Evolutionary conservation across 2,797 vertebrate genomes (phyloP), one percentile per base, ranked within the genome.

Genomic region (Acrossocheilus wenchowensis): DNA sequence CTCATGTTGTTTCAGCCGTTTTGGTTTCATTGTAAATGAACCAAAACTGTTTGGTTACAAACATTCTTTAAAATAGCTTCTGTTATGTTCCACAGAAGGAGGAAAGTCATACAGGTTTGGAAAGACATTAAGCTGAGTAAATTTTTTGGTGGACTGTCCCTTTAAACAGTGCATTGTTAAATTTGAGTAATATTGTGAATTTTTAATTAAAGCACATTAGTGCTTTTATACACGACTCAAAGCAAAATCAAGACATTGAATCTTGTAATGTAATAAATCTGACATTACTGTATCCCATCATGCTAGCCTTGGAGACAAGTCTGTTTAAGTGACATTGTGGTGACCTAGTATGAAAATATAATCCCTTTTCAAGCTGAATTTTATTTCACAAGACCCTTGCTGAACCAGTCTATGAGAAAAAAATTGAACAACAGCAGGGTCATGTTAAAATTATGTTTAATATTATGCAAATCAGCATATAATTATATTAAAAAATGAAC

Each of bases 351-450:
- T 43, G 41, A 43, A 43, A 5, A 50, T 45, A 52, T 34, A 14
- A 52, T 64, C 21, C 41, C 36, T 68, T 81, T 30, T 82, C 48
- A 78, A 52, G 69, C 15, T 71, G 39, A 84, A 64, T 36, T 73
- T 45, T 41, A 78, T 43, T 52, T 43, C 77, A 73, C 9, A 79
- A 62, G 15, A n/a, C 52, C 14, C 48, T 52, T 52, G 66, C 34
- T 66, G n/a, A 86, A 74, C 23, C n/a, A 17, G 26, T 68, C 50
- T 26, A 64, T 66, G 78, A 86, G 60, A 50, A 57, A 54, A 3
- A 86, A 74, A 66, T 39, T 10, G 0, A 17, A 57, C 8, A 52
- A 84, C 62, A 52, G 72, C 14, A 66, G 43, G 57, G 26, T 68
- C 26, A 6, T 75, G 54, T 74, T 74, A 34, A 81, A 50, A 50